Percentiles rank a stretch among this genome's conserved stretches.
Evolutionary conservation across 2,888 invertebrate species (phyloP).

Genomic region (Caradrina kadenii): DNA sequence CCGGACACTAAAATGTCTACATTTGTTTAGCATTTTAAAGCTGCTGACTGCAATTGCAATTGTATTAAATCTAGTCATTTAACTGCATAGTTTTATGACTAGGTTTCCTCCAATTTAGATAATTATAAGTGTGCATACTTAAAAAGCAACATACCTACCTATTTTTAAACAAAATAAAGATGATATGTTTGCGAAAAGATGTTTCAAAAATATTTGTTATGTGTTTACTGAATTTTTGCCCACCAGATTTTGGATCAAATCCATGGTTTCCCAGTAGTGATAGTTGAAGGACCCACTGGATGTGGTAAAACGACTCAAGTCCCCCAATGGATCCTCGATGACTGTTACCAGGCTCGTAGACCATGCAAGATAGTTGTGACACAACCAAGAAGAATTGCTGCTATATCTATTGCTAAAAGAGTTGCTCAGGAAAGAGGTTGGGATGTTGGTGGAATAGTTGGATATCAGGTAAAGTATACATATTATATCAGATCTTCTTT

Average conservation of each 20-base stretch:
- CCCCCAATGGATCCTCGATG: slow-evolving; percentile 97
- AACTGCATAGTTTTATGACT: too few relatives aligned
- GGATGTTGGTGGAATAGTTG: slow-evolving; percentile 95
- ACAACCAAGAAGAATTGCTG: slow-evolving; percentile 98
- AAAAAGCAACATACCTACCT: too few relatives aligned
- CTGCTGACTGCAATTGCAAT: too few relatives aligned
- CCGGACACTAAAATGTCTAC: too few relatives aligned
- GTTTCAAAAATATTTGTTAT: too few relatives aligned
- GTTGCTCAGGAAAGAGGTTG: slow-evolving; percentile 96
- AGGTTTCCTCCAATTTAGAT: too few relatives aligned
- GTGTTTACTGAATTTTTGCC: background rate
- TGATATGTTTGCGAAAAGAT: too few relatives aligned
- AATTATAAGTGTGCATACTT: too few relatives aligned
- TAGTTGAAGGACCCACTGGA: slow-evolving; percentile 98
- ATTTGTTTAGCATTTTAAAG: too few relatives aligned
- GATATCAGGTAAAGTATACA: slow-evolving; percentile 94
- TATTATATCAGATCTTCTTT: too few relatives aligned
- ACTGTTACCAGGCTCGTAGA: slow-evolving; percentile 91
- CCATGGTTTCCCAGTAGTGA: slow-evolving; percentile 92
- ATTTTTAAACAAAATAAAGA: too few relatives aligned
- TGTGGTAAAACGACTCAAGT: slow-evolving; percentile 98
- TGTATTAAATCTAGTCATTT: too few relatives aligned
- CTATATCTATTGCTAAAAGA: slow-evolving; percentile 96
- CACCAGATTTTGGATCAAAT: slow-evolving; percentile 93
- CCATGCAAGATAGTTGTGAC: slow-evolving; percentile 97